These are phyloP conservation scores for Lagocephalus sceleratus DNA, from an alignment of 2,797 vertebrate genomes.

Conservation along the genomic window DNA sequence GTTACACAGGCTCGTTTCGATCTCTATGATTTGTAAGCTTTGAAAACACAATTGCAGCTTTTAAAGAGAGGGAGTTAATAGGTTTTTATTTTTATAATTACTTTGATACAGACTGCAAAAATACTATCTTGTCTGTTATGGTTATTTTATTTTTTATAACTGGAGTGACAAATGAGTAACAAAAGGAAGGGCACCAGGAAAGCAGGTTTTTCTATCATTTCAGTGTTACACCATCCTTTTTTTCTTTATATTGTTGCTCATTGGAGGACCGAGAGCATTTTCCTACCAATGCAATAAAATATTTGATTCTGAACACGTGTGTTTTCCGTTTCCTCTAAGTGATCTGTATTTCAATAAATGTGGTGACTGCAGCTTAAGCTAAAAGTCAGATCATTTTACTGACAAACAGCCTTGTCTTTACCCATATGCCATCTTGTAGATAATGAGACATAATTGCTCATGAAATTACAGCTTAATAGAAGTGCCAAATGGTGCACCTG, in stretches of 20 bases:
- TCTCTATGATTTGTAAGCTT: slow-evolving; percentile 59
- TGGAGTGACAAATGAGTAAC: slow-evolving; percentile 23
- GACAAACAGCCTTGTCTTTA: slow-evolving; percentile 28
- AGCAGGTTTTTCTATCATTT: slow-evolving; percentile 43
- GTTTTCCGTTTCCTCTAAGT: slow-evolving; percentile 17
- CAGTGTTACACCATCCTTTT: slow-evolving; percentile 61
- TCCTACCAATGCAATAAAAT: slow-evolving; percentile 82
- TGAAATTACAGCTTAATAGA: slow-evolving; percentile 60
- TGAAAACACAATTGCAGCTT: slow-evolving; percentile 55
- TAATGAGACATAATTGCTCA: slow-evolving; percentile 64
- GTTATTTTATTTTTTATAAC: slow-evolving; percentile 65
- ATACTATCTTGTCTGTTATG: slow-evolving; percentile 48
- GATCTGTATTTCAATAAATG: neutral
- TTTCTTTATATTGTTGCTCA: slow-evolving; percentile 70
- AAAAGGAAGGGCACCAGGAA: slow-evolving; percentile 16
- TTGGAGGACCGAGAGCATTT: slow-evolving; percentile 68
- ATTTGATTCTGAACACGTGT: slow-evolving; percentile 57
- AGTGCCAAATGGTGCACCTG: slow-evolving; percentile 56
- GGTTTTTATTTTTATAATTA: slow-evolving; percentile 83
- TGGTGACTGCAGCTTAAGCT: neutral
- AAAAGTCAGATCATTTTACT: slow-evolving; percentile 10
- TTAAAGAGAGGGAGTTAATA: slow-evolving; percentile 63
- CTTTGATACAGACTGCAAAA: slow-evolving; percentile 79
- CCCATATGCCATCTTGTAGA: slow-evolving; percentile 30
- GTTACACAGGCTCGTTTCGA: slow-evolving; percentile 41